Percentiles rank a stretch among this genome's conserved stretches.
These are phyloP conservation scores for Tragelaphus buxtoni DNA, from an alignment of 2,113 vertebrate species.

Conservation along the genomic window DNA sequence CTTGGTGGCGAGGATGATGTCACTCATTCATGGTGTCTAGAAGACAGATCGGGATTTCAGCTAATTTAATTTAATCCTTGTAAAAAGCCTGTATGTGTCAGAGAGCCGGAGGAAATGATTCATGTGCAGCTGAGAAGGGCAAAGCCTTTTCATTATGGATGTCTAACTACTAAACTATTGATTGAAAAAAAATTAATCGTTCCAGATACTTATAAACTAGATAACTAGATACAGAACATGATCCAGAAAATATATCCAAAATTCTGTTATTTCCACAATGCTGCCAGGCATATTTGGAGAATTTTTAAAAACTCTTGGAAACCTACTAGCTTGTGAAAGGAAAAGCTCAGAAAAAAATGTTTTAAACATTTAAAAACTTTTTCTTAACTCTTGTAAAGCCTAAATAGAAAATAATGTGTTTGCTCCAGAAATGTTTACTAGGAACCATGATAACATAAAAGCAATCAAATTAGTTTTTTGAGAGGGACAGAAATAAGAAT, in stretches of 20 bases:
- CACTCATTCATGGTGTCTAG: background rate
- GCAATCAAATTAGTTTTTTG: background rate
- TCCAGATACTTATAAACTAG: background rate
- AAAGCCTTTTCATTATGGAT: slow-evolving; percentile 20
- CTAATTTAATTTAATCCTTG: slow-evolving; percentile 29
- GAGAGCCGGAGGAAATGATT: background rate
- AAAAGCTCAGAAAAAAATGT: background rate
- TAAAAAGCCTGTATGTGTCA: background rate
- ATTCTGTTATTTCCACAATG: slow-evolving; percentile 11
- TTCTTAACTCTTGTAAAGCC: background rate
- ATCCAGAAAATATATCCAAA: background rate
- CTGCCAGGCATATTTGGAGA: background rate
- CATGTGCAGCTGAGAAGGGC: background rate
- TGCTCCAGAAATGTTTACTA: background rate
- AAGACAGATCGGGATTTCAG: background rate
- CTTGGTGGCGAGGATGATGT: background rate
- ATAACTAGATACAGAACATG: background rate
- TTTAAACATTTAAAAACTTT: background rate
- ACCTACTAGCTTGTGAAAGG: background rate
- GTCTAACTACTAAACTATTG: background rate
- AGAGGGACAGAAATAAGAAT: background rate
- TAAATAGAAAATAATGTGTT: background rate
- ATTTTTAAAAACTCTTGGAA: background rate
- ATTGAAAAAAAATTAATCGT: background rate
- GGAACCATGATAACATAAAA: background rate